Base-by-base conservation (phyloP, 2,888 invertebrate genomes). In the Trachelus iudaicus region DNA sequence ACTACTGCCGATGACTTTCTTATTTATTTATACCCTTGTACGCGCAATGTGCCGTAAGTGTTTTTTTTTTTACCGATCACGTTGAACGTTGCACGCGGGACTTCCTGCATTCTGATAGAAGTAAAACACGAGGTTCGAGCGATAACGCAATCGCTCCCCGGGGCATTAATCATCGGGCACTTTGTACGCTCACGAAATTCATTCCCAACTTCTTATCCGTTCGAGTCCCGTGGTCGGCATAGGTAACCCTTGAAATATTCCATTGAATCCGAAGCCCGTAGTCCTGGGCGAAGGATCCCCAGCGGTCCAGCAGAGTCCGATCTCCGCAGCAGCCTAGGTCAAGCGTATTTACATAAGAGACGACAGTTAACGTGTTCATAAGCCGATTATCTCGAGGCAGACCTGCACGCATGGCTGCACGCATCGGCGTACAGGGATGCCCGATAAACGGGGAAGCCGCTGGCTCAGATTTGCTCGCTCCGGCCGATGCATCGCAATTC, bases 361-460 rank as follows among this genome's bases (percentile, higher is more conserved):
- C 23, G 31, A 34, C 69, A 69, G 56, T 56, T 68, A 34, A 34
- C 68, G 77, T 77, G 77, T 69, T 75, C 75, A 75, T 69, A 69
- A 77, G 77, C 75, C 71, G 77, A 77, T 77, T 75, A 77, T 74
- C 75, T 74, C 71, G 56, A 75, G 75, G 56, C 23, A 56, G 23
- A 56, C 56, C 15, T 56, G 56, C 9, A 56, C 23, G 56, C 56
- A 56, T 56, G 15, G 23, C 56, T 56, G 56, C 56, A 56, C 56
- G 23, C 23, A 56, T 23, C 9, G 23, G 56, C 56, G 6, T 9
- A 56, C 23, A 23, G 23, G 56, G 23, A 23, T 56, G 56, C 9
- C 15, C 6, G 56, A 56, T 56, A 23, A 23, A 23, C 23, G 23
- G 23, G 56, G 9, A 56, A 56, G 56, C 56, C 9, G 23, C 6